Conservation (phyloP, 2,113 vertebrate genomes). For the Mus pahari region DNA sequence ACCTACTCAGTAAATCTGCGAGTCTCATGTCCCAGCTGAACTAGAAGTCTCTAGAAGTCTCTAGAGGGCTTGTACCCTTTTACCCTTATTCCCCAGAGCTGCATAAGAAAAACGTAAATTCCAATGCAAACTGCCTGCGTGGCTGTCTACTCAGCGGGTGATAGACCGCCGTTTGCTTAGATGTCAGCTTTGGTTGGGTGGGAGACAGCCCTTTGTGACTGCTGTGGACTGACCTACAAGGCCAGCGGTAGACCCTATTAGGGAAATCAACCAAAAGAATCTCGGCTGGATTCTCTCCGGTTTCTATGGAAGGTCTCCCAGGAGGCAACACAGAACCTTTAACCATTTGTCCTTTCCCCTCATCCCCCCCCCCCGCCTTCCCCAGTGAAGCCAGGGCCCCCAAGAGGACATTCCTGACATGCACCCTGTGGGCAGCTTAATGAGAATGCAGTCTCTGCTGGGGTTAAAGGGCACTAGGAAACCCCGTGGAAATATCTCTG, state of each 20-base stretch:
- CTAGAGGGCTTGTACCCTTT: background rate
- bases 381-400: background rate
- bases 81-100: background rate
- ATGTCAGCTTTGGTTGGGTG: background rate
- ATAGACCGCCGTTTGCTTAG: background rate
- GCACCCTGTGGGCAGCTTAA: background rate
- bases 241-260: background rate
- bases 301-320: conserved; percentile 22
- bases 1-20: background rate
- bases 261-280: conserved; percentile 7
- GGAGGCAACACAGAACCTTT: background rate
- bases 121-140: background rate
- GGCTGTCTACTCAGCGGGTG: background rate
- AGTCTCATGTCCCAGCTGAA: background rate
- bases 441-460: background rate
- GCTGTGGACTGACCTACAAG: background rate
- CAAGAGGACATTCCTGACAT: background rate
- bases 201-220: background rate
- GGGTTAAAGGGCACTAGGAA: background rate
- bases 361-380: background rate
- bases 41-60: background rate
- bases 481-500: background rate
- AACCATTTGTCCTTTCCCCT: background rate
- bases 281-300: background rate
- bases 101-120: background rate